Base-by-base conservation (phyloP, 2,113 vertebrate species). In the Pterocles gutturalis region DNA sequence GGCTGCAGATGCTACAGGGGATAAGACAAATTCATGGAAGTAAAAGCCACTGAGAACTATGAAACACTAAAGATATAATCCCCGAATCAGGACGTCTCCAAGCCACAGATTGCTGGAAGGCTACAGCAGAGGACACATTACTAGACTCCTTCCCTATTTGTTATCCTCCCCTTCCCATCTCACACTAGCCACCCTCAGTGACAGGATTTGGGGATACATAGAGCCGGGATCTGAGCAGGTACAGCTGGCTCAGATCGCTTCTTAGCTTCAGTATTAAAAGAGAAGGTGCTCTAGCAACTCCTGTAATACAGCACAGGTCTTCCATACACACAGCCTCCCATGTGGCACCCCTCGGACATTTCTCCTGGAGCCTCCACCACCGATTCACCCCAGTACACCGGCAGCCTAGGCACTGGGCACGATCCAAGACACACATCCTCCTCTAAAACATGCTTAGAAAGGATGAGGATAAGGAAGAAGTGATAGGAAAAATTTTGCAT, bases 91-190 rank as follows among this genome's bases (percentile, higher is more conserved):
- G 55, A 45, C 0, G 1, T 34, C 10, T 36, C 48, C 38, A 71
- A 88, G 73, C 29, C n/a, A 45, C 24, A 64, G 53, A 28, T 13
- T 84, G 45, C 75, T 83, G 54, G 66, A 86, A 88, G 33, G 21
- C 54, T 38, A 3, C 1, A 7, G 22, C 2, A 0, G 28, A 79
- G 28, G 33, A 46, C 5, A 7, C 1, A 0, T 51, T n/a, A 28
- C 1, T 33, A 43, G 31, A 46, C 13, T 66, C 31, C 54, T 46
- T 58, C 65, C 11, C 26, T 72, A 1, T 64, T 43, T 78, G 29
- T 41, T 46, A 46, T 9, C 29, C 17, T 71, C 73, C 41, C 33
- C 76, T 67, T 48, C 38, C 29, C n/a, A 8, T 19, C 43, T 79
- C 45, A 2, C 12, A 13, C 13, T 7, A 51, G 16, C 16, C 33